Base-by-base conservation (phyloP, 2,888 invertebrate genomes). In the Diloba caeruleocephala region DNA sequence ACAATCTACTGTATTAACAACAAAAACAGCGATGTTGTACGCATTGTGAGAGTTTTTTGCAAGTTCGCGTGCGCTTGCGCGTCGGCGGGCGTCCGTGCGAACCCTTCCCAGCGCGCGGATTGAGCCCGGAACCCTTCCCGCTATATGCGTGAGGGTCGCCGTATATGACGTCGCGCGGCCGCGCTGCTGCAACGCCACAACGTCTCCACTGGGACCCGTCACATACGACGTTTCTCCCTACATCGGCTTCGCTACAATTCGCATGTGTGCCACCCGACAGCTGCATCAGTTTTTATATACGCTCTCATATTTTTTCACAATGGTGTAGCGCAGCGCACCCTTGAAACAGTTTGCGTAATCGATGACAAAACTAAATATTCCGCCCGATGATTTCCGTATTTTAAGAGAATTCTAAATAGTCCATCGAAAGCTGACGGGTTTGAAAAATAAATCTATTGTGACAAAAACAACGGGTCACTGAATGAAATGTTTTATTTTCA, bases 311-410 rank as follows among this genome's bases (percentile, higher is more conserved):
- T 93, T 93, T 93, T 93, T 93, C 90, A 91, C 91, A 91, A 91
- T 90, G 79, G 84, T 81, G 80, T 81, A 81, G 75, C 82, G 75
- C 84, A 84, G 81, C 88, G 90, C 92, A 93, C 93, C 93, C 93
- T 93, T 93, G 93, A 93, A 93, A 93, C 92, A 92, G 93, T 93
- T 93, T 93, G 93, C 93, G 93, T 91, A 93, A 93, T 93, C 91
- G 92, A 93, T 92, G 93, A 93, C 92, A 92, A 93, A 93, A 93
- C 93, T 93, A 93, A 93, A 93, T 91, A 93, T 93, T 93, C 92
- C 93, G 87, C 91, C 90, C 88, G 92, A 88, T 89, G 91, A 93
- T 93, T 93, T 93, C 93, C 93, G 92, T 89, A 90, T 92, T 92
- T 92, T 87, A 84, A 89, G 86, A 88, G 85, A 89, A 88, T 76